Percentiles rank a stretch among this genome's conserved stretches.
Conservation (phyloP, 2,888 invertebrate genomes). For the Noctuana brunneofusca region DNA sequence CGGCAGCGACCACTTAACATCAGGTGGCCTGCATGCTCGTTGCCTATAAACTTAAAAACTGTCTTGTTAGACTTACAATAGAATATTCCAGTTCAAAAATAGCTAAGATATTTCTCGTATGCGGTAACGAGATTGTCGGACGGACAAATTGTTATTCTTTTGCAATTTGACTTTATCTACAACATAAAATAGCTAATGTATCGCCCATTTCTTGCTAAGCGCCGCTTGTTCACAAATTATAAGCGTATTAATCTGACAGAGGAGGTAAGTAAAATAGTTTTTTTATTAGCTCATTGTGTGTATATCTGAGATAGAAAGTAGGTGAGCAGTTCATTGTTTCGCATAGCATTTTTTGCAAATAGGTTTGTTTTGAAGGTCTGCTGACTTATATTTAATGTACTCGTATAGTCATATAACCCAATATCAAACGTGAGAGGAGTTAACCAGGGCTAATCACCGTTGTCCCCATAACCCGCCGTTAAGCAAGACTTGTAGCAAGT, state of each 20-base stretch:
- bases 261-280: slow-evolving; percentile 19
- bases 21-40: too few relatives aligned
- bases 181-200: slow-evolving; percentile 26
- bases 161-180: slow-evolving; percentile 30
- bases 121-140: slow-evolving; percentile 17
- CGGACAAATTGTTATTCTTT: slow-evolving; percentile 32
- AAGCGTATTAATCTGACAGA: slow-evolving; percentile 27
- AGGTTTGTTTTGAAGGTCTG: not conserved
- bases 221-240: slow-evolving; percentile 26
- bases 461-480: too few relatives aligned
- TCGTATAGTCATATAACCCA: too few relatives aligned
- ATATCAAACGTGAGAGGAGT: too few relatives aligned
- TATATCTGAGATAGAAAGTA: slow-evolving; percentile 1
- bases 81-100: slow-evolving; percentile 1
- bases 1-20: too few relatives aligned
- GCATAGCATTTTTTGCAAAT: not conserved
- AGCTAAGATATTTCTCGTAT: slow-evolving; percentile 20
- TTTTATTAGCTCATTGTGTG: not conserved
- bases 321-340: slow-evolving; percentile 1
- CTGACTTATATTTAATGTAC: too few relatives aligned
- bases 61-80: not conserved
- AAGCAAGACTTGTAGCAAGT: too few relatives aligned
- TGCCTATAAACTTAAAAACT: too few relatives aligned
- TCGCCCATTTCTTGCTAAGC: slow-evolving; percentile 12
- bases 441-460: too few relatives aligned